Conservation (phyloP, 2,888 invertebrate species). For the Rhagonycha lutea region DNA sequence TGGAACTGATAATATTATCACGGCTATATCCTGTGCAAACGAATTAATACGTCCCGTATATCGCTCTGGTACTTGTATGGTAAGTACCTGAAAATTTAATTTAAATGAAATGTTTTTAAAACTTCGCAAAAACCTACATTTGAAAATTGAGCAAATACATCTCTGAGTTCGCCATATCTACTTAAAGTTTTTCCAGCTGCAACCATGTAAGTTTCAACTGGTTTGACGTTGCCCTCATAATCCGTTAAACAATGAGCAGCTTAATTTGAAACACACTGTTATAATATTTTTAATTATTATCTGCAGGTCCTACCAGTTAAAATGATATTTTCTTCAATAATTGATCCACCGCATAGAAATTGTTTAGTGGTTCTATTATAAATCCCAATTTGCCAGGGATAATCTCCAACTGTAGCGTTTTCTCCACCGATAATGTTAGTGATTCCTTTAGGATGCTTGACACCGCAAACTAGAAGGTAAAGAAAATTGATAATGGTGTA, state of each 20-base stretch:
- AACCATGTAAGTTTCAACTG: conserved; percentile 30
- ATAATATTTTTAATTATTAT: not conserved
- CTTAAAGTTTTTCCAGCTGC: conserved; percentile 39
- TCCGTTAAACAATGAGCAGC: not conserved
- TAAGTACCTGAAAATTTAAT: conserved; percentile 30
- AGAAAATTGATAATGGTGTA: not conserved
- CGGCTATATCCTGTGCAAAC: conserved; percentile 47
- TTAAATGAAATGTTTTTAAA: not conserved
- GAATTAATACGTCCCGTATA: conserved; percentile 37
- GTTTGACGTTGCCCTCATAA: conserved; percentile 16
- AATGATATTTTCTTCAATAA: not conserved
- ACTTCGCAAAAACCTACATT: not conserved
- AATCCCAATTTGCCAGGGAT: not conserved
- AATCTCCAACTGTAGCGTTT: not conserved
- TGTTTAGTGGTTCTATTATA: not conserved
- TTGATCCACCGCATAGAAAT: not conserved
- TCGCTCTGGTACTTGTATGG: conserved; percentile 32
- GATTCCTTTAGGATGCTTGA: not conserved
- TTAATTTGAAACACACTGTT: not conserved
- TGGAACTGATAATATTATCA: conserved; percentile 41
- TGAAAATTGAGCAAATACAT: conserved; percentile 20
- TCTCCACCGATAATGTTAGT: not conserved
- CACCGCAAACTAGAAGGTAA: no score
- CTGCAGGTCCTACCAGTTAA: not conserved
- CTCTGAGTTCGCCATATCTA: conserved; percentile 30